Evolutionary conservation across 1,140 invertebrate genomes (phyloP).

Genomic region (Megathymus violae): DNA sequence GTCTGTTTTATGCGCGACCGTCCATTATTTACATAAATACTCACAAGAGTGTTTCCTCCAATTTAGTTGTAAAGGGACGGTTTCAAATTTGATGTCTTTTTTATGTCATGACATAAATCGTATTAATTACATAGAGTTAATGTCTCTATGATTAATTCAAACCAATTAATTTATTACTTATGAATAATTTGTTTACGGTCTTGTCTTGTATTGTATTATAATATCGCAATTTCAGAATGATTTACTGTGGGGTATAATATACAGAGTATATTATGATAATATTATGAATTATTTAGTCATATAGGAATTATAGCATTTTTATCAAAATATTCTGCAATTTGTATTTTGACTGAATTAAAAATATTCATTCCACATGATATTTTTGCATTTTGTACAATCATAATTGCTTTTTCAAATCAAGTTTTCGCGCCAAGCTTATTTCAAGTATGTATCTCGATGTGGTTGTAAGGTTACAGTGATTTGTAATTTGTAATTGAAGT

Average conservation of each 20-base stretch:
- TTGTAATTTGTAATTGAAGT: conserved; percentile 9
- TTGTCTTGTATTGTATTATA: not conserved
- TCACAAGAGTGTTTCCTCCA: conserved; percentile 22
- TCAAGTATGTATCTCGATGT: conserved; percentile 14
- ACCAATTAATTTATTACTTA: not conserved
- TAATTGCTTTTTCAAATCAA: conserved; percentile 8
- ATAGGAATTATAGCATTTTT: conserved; percentile 43
- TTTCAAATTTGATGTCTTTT: conserved; percentile 28
- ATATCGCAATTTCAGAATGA: conserved; percentile 8
- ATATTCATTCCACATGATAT: conserved; percentile 62
- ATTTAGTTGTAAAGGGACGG: conserved; percentile 14
- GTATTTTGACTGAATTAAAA: conserved; percentile 62
- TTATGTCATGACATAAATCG: not conserved
- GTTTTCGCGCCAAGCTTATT: not conserved
- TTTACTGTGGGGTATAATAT: conserved; percentile 39
- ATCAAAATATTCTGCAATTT: conserved; percentile 46
- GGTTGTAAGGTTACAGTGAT: conserved; percentile 8
- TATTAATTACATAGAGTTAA: too few species aligned
- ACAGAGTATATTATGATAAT: conserved; percentile 45
- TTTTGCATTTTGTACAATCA: conserved; percentile 48
- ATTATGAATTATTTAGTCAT: conserved; percentile 39
- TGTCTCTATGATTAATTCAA: not conserved
- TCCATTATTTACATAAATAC: conserved; percentile 44
- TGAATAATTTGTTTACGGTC: not conserved
- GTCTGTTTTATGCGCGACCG: conserved; percentile 38